Conservation (phyloP, 2,888 invertebrate species). For the Caenorhabditis sp. region DNA sequence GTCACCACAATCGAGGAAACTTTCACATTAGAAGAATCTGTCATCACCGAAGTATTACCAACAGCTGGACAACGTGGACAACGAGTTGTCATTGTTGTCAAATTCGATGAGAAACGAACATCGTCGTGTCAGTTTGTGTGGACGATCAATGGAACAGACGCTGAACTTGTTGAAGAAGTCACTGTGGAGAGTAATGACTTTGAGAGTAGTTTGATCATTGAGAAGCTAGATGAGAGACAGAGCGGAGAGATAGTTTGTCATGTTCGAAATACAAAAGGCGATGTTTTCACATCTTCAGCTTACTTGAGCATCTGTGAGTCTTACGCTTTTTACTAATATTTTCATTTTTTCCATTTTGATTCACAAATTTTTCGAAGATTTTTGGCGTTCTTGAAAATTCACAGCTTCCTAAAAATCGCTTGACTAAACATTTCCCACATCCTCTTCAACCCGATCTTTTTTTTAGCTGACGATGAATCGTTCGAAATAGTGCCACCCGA, state of each 20-base stretch:
- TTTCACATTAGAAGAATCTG: conserved; percentile 33
- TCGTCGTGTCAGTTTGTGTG: conserved; percentile 58
- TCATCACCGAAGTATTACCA: conserved; percentile 53
- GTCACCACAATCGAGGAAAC: conserved; percentile 19
- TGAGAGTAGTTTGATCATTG: conserved; percentile 52
- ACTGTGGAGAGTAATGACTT: conserved; percentile 52
- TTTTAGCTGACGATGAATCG: conserved; percentile 41
- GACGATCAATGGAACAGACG: conserved; percentile 53
- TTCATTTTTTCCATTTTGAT: neutral
- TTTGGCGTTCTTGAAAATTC: neutral
- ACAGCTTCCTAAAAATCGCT: no score
- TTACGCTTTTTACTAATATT: conserved; percentile 5
- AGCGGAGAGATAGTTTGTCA: conserved; percentile 55
- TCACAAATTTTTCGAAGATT: neutral
- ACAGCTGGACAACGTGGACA: conserved; percentile 32
- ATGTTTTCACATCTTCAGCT: conserved; percentile 47
- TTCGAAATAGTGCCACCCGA: conserved; percentile 58
- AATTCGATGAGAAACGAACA: conserved; percentile 52
- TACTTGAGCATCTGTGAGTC: conserved; percentile 51
- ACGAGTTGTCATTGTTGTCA: conserved; percentile 48
- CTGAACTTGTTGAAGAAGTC: conserved; percentile 38
- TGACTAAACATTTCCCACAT: conserved; percentile 4
- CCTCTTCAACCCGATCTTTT: neutral
- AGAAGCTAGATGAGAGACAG: conserved; percentile 32
- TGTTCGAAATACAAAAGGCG: conserved; percentile 56